Evolutionary conservation across 2,888 invertebrate genomes (phyloP), one percentile per base, ranked within the genome.

Genomic region (Clusia tigrina): DNA sequence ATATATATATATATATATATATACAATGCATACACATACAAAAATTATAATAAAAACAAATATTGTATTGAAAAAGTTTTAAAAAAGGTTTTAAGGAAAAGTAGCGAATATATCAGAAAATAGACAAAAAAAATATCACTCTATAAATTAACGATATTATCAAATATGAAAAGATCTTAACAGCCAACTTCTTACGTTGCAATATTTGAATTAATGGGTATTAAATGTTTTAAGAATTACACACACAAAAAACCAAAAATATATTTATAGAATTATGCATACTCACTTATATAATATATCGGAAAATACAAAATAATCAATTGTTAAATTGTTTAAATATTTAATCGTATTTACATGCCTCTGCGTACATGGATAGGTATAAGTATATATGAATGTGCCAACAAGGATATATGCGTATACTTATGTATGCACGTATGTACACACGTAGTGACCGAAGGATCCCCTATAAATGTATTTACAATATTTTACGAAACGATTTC

Each of bases 241-340:
- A n/a, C n/a, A n/a, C n/a, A n/a, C n/a, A n/a, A n/a, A n/a, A n/a
- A n/a, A n/a, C n/a, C n/a, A n/a, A n/a, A n/a, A n/a, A n/a, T 6
- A 12, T 12, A 12, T 32, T 32, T 32, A 32, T 9, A 32, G 32
- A 6, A 32, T 6, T 12, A 32, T 9, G 6, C 32, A n/a, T 9
- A 32, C 32, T 9, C 32, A 32, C 32, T 9, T 32, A 12, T 12
- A 32, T 32, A 32, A 6, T 42, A 42, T 17, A 15, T 15, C n/a
- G n/a, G 9, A 32, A 17, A 15, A 42, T 17, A 42, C n/a, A 42
- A 9, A 48, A 74, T 74, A 74, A 77, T 68, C 71, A 73, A 73
- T 74, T 74, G 75, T 74, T 74, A 70, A 76, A 76, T 74, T 76
- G 74, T 74, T 74, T 74, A 74, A 74, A 74, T 67, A 63, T 74